Evolutionary conservation across 2,797 vertebrate genomes (phyloP), one percentile per base, ranked within the genome.

Genomic region (Argyrosomus regius): DNA sequence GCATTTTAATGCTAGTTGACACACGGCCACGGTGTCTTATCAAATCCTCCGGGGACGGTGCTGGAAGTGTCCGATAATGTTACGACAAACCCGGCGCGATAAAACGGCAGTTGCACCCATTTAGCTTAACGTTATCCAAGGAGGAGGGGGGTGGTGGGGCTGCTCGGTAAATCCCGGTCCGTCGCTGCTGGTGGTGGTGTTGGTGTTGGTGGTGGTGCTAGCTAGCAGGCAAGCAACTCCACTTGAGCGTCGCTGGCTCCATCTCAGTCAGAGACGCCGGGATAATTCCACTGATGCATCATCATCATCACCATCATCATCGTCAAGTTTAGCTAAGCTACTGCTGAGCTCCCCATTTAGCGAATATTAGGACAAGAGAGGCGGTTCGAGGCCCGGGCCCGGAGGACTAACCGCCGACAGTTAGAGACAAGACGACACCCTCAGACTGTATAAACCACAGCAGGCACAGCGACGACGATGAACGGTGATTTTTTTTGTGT

Each of bases 201-300:
- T 5, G 5, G 28, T 5, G 28, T 5, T 1, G 31, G 31, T 7
- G 31, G 31, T 31, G 35, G 35, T 73, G 90, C 86, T 87, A 88
- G 86, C 92, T 88, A 65, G 78, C 89, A 83, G 89, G 91, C 92
- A 74, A 85, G 91, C 88, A 72, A 76, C 86, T 90, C 90, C 92
- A 56, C 53, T 88, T 70, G 75, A 86, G 72, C 81, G 87, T 86
- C 83, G 81, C 84, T 82, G 92, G 89, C 78, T 91, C 90, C 92
- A 93, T 94, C 92, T 94, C 93, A 93, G 83, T 83, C 87, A 17
- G 80, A 90, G 83, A 89, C 86, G 68, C 92, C 80, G 85, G 91
- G 93, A 89, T 90, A 84, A 94, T 80, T 90, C 89, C 90, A 76
- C 81, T 50, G 88, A 90, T 88, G 90, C 92, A 91, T 75, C 92